Base-by-base conservation (phyloP, 2,113 vertebrate species). In the Microtus richardsoni region DNA sequence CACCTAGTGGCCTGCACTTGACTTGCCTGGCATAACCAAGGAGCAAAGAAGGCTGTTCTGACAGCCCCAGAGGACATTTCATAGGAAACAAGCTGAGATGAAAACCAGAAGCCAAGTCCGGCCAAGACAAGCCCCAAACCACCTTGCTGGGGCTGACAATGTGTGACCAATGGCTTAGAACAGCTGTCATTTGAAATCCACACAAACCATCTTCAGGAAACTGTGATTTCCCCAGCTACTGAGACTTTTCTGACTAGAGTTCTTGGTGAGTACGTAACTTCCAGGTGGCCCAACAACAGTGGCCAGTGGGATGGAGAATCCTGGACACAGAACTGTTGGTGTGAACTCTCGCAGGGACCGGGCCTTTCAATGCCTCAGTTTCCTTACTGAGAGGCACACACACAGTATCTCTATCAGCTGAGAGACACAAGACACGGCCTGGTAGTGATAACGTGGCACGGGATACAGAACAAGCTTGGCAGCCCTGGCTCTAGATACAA, bases 1-100 rank as follows among this genome's bases (percentile, higher is more conserved):
- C 97, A 96, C 13, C 97, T 96, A 70, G 95, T 80, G 97, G 97
- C 58, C 39, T 1, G 30, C 0, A 1, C 22, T 9, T 41, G 2
- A 36, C 4, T 5, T 28, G 14, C 47, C 14, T 0, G 7, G 6
- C 30, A 84, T 41, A 62, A 26, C 71, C 4, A 13, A 1, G 68
- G 66, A 14, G 49, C 17, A 10, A 54, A 58, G 1, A 1, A 14
- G 36, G 77, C 54, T 52, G 9, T 5, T 2, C 2, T 26, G 36
- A 47, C 44, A 54, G 74, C 19, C 73, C 4, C 0, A n/a, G 0
- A 14, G 0, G 24, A 36, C 54, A 2, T 1, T 7, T 4, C 7
- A 52, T 1, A 30, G 44, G 10, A 33, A 33, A 39, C 0, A 17
- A 0, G 54, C 44, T 6, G 3, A 2, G 5, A 82, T 1, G 36